Base-by-base conservation (phyloP, 2,888 invertebrate species). In the Catocala fraxini region DNA sequence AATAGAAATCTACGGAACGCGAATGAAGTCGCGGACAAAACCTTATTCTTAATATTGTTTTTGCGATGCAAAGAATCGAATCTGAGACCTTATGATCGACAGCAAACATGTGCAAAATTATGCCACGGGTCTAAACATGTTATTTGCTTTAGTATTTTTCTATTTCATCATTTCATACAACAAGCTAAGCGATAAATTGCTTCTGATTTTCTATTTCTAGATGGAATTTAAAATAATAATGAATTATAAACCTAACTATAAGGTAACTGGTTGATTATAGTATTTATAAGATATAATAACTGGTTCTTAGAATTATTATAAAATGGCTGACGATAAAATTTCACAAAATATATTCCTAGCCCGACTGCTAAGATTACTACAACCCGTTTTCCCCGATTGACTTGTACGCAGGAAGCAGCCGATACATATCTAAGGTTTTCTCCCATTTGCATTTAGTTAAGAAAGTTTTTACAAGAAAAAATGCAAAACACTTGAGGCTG, bases 381-480 rank as follows among this genome's bases (percentile, higher is more conserved):
- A 57, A 57, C 62, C 49, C 49, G 62, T 62, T 57, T 59, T 47
- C 46, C 35, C 35, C 43, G 53, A 57, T 63, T 42, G 54, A 58
- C 63, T 54, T 54, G 58, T 53, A 51, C 55, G 6, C 58, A 56
- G 63, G 63, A 63, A 55, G 45, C 51, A 41, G 39, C 46, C 42
- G 62, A 63, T 63, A 59, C 58, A 59, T 58, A 63, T 63, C 63
- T 59, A 55, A 5, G 39, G 11, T 59, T 63, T 63, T 63, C 63
- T 59, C 63, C 39, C 34, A 63, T 63, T 63, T 63, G 56, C 63
- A 59, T 63, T 58, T 51, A 51, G 34, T 43, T 34, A 41, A 51
- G 54, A 55, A 63, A 63, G 51, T 47, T 45, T 56, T 59, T 43
- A 11, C 42, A 55, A 54, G 41, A 41, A 61, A 58, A 55, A 51